Evolutionary conservation across 1,140 invertebrate species (phyloP), one percentile per base, ranked within the genome.

Genomic region (Drepana arcuata): DNA sequence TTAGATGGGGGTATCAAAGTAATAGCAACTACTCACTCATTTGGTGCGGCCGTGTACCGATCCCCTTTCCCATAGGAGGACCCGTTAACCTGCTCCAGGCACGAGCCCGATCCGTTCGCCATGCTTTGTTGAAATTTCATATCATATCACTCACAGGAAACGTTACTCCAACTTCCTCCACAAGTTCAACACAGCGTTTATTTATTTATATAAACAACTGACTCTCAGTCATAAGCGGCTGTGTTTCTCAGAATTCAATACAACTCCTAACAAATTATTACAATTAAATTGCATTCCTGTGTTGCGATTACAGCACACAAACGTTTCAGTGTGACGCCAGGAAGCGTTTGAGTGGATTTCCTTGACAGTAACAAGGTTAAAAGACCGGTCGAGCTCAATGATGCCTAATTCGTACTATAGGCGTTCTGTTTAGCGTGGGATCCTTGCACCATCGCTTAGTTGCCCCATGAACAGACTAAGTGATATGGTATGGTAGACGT

Each of bases 1-100:
- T n/a, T n/a, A n/a, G n/a, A n/a, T n/a, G n/a, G n/a, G n/a, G n/a
- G n/a, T n/a, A n/a, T n/a, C n/a, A n/a, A n/a, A n/a, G n/a, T n/a
- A n/a, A n/a, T 33, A 23, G 15, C 2, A 7, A 27, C n/a, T 43
- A 67, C 77, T 81, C 58, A 81, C 77, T 78, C 77, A 40, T 81
- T 81, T 5, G 77, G 77, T 14, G 77, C 77, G 11, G 75, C 73
- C 1, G 77, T 77, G 38, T 78, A 69, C 60, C 77, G 70, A 43
- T 78, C 73, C 15, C 73, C 77, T 59, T 67, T 74, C 11, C 71
- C 71, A 42, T 75, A 81, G 0, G 65, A 66, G 1, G 69, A 66
- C 3, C 69, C 67, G 35, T 68, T 75, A 7, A 42, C 51, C n/a
- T n/a, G n/a, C n/a, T n/a, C n/a, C n/a, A n/a, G n/a, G n/a, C n/a